phyloP scores from a whole-genome alignment of 2,113 vertebrate genomes.

The Nettapus auritus region DNA sequence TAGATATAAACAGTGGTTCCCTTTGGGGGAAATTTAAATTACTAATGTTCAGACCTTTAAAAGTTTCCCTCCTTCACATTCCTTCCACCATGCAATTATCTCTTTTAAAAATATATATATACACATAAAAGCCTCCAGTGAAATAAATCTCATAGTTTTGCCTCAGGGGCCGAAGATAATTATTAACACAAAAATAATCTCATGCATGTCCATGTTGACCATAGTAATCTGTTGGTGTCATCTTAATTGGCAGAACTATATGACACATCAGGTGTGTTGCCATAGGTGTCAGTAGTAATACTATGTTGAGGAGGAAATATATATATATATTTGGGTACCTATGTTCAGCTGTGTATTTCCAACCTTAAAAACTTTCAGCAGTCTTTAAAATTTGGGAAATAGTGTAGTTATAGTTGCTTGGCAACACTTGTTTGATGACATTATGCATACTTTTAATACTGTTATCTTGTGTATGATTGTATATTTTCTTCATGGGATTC shows the following conservation, averaged over 20 bases:
- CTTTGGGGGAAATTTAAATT: background rate
- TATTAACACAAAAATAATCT: no score
- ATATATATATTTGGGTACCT: background rate
- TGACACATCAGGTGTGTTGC: background rate
- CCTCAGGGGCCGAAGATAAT: no score
- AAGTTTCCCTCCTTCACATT: fast-evolving
- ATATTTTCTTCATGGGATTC: background rate
- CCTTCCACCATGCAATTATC: background rate
- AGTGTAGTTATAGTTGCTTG: background rate
- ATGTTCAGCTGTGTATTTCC: background rate
- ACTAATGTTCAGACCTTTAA: background rate
- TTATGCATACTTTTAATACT: background rate
- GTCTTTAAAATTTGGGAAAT: background rate
- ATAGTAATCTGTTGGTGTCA: background rate
- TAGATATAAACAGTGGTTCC: background rate
- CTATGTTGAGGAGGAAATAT: background rate
- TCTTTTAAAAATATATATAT: background rate
- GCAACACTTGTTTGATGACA: background rate
- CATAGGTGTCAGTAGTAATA: background rate
- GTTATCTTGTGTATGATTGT: background rate
- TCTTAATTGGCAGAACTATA: background rate
- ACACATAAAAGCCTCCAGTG: background rate
- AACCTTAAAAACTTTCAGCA: background rate
- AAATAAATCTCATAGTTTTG: background rate
- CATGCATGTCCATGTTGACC: background rate